phyloP scores from a whole-genome alignment of 2,888 invertebrate species.

The Volucella bombylans region DNA sequence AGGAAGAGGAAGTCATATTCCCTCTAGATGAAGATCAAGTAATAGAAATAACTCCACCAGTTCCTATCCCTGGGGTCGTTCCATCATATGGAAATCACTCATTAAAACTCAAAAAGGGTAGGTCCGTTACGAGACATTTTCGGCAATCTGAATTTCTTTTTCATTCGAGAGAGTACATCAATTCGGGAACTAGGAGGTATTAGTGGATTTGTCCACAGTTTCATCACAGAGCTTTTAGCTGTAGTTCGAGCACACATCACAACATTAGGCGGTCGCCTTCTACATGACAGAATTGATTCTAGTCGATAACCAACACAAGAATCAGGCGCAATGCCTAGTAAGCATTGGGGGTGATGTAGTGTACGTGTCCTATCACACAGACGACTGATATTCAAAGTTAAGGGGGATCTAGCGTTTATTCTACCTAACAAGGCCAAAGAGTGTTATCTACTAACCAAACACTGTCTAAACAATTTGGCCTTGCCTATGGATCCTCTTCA shows the following conservation, averaged over 20 bases:
- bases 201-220: slow-evolving; percentile 96
- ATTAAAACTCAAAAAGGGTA: slow-evolving; percentile 83
- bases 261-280: slow-evolving; percentile 95
- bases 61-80: too few relatives aligned
- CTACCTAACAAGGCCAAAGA: slow-evolving; percentile 80
- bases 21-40: slow-evolving; percentile 90
- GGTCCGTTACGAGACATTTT: slow-evolving; percentile 81
- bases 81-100: slow-evolving; percentile 80
- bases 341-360: slow-evolving; percentile 98
- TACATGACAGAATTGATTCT: slow-evolving; percentile 95
- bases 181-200: slow-evolving; percentile 95
- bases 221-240: slow-evolving; percentile 94
- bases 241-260: slow-evolving; percentile 96
- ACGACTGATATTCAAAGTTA: slow-evolving; percentile 82
- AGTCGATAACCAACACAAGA: slow-evolving; percentile 96
- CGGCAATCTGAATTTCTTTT: slow-evolving; percentile 96
- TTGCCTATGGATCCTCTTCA: slow-evolving; percentile 44
- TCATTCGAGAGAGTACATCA: slow-evolving; percentile 96
- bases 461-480: slow-evolving; percentile 18
- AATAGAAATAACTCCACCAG: slow-evolving; percentile 79
- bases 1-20: slow-evolving; percentile 92
- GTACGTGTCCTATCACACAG: slow-evolving; percentile 88
- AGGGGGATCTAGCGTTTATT: slow-evolving; percentile 81
- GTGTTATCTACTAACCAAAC: slow-evolving; percentile 77
- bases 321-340: slow-evolving; percentile 98